Evolutionary conservation across 2,888 invertebrate species (phyloP).

Genomic region (Drosophila prostipennis): DNA sequence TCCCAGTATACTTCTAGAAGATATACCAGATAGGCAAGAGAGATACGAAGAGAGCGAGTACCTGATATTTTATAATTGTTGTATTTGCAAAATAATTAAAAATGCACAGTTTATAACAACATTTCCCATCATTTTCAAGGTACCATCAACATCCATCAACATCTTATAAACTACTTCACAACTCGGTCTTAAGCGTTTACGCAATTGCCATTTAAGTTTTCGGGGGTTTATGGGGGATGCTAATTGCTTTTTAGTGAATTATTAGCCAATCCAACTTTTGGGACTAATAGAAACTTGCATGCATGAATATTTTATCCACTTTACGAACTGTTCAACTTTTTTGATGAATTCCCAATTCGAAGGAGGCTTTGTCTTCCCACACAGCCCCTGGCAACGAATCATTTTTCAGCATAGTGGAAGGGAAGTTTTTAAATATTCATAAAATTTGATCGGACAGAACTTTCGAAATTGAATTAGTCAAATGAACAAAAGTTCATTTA

Average conservation of each 20-base stretch:
- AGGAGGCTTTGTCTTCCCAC: constrained; percentile 64
- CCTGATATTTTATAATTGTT: too few species aligned
- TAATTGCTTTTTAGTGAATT: constrained; percentile 73
- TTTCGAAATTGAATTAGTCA: constrained; percentile 76
- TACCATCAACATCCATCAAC: neutral
- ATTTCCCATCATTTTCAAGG: neutral
- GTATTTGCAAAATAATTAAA: too few species aligned
- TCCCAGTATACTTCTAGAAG: neutral
- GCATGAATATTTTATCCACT: constrained; percentile 77
- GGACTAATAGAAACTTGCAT: constrained; percentile 74
- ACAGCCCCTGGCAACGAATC: constrained; percentile 23
- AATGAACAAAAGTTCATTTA: constrained; percentile 69
- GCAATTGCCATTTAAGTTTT: constrained; percentile 17
- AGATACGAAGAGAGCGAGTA: too few species aligned
- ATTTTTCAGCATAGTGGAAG: constrained; percentile 43
- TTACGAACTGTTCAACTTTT: constrained; percentile 70
- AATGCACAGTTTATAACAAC: too few species aligned
- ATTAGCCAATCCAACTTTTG: constrained; percentile 75
- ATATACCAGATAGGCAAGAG: neutral
- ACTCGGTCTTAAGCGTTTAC: neutral
- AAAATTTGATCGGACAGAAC: constrained; percentile 64
- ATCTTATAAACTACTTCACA: constrained; percentile 1
- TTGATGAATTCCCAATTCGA: constrained; percentile 81
- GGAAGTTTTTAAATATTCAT: constrained; percentile 75
- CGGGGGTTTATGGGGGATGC: constrained; percentile 30